Base-by-base conservation (phyloP, 2,113 vertebrate genomes). In the Stegostoma tigrinum region DNA sequence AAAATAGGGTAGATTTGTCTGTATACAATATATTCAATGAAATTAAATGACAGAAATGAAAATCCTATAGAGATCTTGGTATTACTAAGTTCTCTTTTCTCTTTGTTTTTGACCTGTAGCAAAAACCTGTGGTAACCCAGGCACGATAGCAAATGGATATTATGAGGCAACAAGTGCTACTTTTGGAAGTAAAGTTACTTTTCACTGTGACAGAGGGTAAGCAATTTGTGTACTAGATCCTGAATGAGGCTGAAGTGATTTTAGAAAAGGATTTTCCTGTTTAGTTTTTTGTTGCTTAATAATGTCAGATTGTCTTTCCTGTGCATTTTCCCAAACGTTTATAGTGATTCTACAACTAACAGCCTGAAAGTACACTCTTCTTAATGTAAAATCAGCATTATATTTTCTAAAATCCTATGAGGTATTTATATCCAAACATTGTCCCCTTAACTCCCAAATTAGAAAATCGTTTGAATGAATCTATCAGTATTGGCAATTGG, bases 111-210 rank as follows among this genome's bases (percentile, higher is more conserved):
- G 55, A 38, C 45, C 10, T 48, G 38, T 27, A 94, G 93, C 66
- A 38, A 94, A 23, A 42, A 45, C 1, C 66, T 94, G 93, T 94
- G 93, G 93, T 70, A 70, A 42, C 30, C 66, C 93, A 70, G 64
- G 64, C 45, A 42, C 70, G 64, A 45, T 94, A 45, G 0, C 24
- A 38, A 45, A 94, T 70, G 93, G 93, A 68, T 94, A 94, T 94
- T 94, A 38, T 14, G 6, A 68, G 24, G n/a, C 66, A 94, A 21
- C 93, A 45, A 30, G 12, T 45, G 19, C 42, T 70, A 70, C 67
- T 94, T 94, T 94, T 94, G 66, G 93, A 70, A 48, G 93, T 70
- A 94, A 48, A 70, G 66, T 42, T 94, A 68, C 8, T 68, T 94
- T 68, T 94, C 24, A 94, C 27, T 94, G 93, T 94, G 23, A 94